Evolutionary conservation across 2,113 vertebrate genomes (phyloP).

Genomic region (Oenanthe oenanthe): DNA sequence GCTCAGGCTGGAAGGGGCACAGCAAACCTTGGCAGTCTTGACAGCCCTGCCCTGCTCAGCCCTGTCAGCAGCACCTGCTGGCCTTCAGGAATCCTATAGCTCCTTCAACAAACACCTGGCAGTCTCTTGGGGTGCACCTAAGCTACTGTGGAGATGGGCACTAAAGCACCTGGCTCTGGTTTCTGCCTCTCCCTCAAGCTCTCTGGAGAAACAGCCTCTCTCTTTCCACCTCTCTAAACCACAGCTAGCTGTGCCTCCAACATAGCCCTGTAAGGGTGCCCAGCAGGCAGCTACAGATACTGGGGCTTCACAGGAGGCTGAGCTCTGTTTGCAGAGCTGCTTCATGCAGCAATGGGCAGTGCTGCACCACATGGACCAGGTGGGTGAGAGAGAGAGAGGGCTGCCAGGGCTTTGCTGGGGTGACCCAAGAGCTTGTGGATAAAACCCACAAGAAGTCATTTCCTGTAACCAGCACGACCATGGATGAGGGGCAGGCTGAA

Average conservation of each 20-base stretch:
- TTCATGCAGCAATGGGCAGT: not conserved
- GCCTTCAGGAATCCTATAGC: not conserved
- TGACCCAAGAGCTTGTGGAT: not conserved
- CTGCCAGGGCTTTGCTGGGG: not conserved
- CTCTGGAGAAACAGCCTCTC: not conserved
- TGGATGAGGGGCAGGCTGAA: not conserved
- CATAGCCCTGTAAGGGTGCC: accelerated
- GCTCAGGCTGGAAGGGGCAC: not conserved
- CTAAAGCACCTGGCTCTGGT: not conserved
- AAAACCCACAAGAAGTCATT: not conserved
- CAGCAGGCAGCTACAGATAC: accelerated
- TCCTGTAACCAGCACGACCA: not conserved
- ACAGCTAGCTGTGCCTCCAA: not conserved
- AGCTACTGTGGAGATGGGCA: not conserved
- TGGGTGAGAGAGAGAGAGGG: not conserved
- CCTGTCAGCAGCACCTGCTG: not conserved
- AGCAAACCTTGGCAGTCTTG: not conserved
- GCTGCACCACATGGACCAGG: not conserved
- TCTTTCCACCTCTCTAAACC: not conserved
- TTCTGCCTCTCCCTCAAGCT: not conserved
- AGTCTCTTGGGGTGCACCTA: not conserved
- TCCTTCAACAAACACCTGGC: not conserved
- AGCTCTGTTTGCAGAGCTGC: not conserved
- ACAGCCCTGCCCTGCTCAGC: not conserved
- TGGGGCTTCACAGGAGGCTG: accelerated